phyloP scores from a whole-genome alignment of 2,113 vertebrate genomes.

The Rhea pennata region DNA sequence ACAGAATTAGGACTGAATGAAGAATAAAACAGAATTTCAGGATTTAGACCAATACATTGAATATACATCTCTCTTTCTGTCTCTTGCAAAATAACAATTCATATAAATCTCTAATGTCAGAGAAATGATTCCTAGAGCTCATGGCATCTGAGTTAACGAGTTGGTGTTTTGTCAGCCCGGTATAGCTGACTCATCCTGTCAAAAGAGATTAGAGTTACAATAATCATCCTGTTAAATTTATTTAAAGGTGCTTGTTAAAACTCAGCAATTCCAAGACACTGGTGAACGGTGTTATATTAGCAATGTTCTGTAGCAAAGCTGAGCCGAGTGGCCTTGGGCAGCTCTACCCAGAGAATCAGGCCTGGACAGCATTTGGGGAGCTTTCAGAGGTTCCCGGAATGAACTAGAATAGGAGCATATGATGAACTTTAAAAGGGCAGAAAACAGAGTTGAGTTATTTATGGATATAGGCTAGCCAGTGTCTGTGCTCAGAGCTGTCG shows the following conservation, averaged over 20 bases:
- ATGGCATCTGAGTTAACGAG: not conserved
- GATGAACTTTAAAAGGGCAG: not conserved
- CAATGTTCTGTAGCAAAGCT: conserved; percentile 18
- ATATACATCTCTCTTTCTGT: not conserved
- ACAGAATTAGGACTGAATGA: not conserved
- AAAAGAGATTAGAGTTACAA: not conserved
- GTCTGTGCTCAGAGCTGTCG: not conserved
- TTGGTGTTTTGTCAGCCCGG: not conserved
- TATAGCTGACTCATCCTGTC: not conserved
- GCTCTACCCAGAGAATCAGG: not conserved
- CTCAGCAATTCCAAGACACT: not conserved
- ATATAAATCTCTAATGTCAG: not conserved
- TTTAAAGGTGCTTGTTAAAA: conserved; percentile 40
- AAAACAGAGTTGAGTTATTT: not conserved
- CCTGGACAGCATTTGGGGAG: not conserved
- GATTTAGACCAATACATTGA: not conserved
- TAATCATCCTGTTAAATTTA: not conserved
- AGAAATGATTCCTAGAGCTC: not conserved
- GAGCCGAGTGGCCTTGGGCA: not conserved
- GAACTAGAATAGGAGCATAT: not conserved
- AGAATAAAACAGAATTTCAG: not conserved
- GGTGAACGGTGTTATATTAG: not conserved
- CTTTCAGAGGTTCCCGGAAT: not conserved
- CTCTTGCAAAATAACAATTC: not conserved
- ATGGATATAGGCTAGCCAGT: not conserved